Base-by-base conservation (phyloP, 2,888 invertebrate genomes). In the Pyralis farinalis region DNA sequence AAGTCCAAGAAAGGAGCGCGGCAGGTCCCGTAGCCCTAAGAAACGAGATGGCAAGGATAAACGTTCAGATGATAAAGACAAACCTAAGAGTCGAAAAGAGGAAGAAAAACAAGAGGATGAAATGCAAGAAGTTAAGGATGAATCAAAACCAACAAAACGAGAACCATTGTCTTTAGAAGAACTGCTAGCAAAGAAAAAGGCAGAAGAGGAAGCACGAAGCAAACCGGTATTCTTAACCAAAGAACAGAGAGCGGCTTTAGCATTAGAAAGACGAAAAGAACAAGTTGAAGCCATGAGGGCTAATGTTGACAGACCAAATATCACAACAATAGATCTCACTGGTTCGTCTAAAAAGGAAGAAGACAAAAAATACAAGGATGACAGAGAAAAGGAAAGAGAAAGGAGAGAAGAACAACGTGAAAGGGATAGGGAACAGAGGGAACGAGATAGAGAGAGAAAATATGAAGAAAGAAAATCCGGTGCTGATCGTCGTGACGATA, bases 151-250 rank as follows among this genome's bases (percentile, higher is more conserved):
- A 3, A 56, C 66, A 10, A 89, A 69, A 79, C 89, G 74, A 36
- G 98, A 98, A 69, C 99, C 99, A 0, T 83, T 99, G 9, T 99
- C 99, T 3, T 85, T 99, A 41, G 99, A 99, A 74, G 98, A 99
- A 73, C 78, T 99, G 29, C 84, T 99, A 34, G 95, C 97, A 0
- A 98, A 98, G 79, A 98, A 98, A 71, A 98, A 99, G 69, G 97
- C 97, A 0, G 98, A 98, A 70, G 98, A 98, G 74, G 96, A 95
- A 63, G 97, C 96, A 1, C 92, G 96, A 37, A 96, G 97, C 58
- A 99, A 98, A 90, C 99, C 99, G 0, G 97, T 98, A 21, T 99
- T 99, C 73, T 86, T 99, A 27, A 96, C 97, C 0, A 99, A 98
- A 89, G 98, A 98, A 74, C 97, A 99, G 74, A 91, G 99, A 60